Percentiles rank a stretch among this genome's conserved stretches.
Conservation (phyloP, 2,113 vertebrate species). For the Muntiacus reevesi region DNA sequence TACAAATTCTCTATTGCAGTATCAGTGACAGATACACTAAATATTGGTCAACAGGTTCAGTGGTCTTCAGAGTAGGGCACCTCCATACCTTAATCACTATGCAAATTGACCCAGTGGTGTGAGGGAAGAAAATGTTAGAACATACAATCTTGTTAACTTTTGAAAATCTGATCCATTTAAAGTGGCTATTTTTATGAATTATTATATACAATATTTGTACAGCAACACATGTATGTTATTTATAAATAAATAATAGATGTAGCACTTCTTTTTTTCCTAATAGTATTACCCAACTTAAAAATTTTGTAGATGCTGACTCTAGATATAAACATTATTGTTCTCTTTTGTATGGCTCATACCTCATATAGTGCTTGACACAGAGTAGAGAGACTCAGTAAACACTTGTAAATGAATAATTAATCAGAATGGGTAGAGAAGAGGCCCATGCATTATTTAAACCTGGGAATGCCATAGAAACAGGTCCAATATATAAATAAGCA, state of each 20-base stretch:
- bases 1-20: slow-evolving; percentile 1
- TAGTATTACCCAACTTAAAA: neutral
- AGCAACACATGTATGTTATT: neutral
- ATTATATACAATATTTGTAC: neutral
- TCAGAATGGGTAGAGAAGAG: neutral
- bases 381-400: neutral
- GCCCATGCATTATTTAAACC: slow-evolving; percentile 42
- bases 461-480: slow-evolving; percentile 8
- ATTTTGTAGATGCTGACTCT: neutral
- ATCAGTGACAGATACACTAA: neutral
- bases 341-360: neutral
- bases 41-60: neutral
- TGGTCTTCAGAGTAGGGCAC: neutral
- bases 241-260: neutral
- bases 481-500: neutral
- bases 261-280: neutral
- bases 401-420: slow-evolving; percentile 54
- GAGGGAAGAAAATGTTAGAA: neutral
- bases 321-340: neutral
- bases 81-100: neutral
- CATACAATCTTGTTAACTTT: neutral
- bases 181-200: neutral
- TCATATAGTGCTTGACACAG: neutral
- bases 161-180: neutral
- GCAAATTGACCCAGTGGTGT: neutral